These are phyloP conservation scores for Drosophila paracracens DNA, from an alignment of 2,888 invertebrate species.

Conservation along the genomic window DNA sequence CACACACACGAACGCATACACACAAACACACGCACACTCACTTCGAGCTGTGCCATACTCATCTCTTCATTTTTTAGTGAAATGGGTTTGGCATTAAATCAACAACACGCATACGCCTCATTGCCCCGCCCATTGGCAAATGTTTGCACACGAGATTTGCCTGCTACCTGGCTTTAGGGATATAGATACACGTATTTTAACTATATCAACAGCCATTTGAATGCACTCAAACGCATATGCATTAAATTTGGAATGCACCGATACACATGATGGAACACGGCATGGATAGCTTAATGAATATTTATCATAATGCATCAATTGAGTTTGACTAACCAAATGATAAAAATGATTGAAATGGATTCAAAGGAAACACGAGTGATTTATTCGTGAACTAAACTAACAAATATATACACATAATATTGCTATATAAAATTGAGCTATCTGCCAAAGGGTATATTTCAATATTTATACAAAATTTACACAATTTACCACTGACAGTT, in stretches of 20 bases:
- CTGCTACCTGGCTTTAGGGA: not conserved
- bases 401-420: not conserved
- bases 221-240: constrained; percentile 23
- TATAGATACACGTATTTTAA: constrained; percentile 16
- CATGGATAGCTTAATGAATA: constrained; percentile 25
- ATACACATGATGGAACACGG: constrained; percentile 35
- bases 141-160: constrained; percentile 19
- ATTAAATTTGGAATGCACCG: constrained; percentile 34
- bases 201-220: constrained; percentile 41
- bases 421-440: not conserved
- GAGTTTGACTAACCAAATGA: constrained; percentile 9
- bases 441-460: not conserved
- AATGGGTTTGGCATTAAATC: constrained; percentile 31
- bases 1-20: not conserved
- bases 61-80: constrained; percentile 9
- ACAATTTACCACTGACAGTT: not conserved
- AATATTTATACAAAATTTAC: not conserved
- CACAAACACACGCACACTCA: not conserved
- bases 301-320: constrained; percentile 27
- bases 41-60: not conserved
- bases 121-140: constrained; percentile 26
- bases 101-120: constrained; percentile 48
- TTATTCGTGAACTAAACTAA: not conserved
- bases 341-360: not conserved
- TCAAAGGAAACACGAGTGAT: not conserved